These are phyloP conservation scores for Drosophila cognata DNA, from an alignment of 2,888 invertebrate genomes.

Conservation along the genomic window DNA sequence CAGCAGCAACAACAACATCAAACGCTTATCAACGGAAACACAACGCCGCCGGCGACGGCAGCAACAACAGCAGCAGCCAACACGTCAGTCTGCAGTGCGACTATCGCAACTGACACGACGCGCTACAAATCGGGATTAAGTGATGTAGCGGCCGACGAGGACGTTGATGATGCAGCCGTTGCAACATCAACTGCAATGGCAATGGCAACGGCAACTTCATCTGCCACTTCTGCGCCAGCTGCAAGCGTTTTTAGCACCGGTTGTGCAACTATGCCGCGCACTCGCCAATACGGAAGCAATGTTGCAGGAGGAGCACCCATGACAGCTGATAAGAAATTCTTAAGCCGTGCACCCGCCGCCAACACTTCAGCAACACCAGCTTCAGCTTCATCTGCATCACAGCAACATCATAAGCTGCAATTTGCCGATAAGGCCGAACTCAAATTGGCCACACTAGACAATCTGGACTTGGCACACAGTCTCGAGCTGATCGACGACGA, in stretches of 20 bases:
- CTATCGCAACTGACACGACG: slow-evolving; percentile 76
- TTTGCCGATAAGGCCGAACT: slow-evolving; percentile 76
- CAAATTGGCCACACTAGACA: slow-evolving; percentile 79
- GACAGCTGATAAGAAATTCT: slow-evolving; percentile 82
- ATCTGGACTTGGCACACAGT: slow-evolving; percentile 81
- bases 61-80: slow-evolving; percentile 46
- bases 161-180: slow-evolving; percentile 64
- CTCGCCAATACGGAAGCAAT: slow-evolving; percentile 74
- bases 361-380: slow-evolving; percentile 50
- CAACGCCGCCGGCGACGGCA: slow-evolving; percentile 55
- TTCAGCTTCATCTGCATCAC: slow-evolving; percentile 40
- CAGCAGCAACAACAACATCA: slow-evolving; percentile 60
- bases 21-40: slow-evolving; percentile 72
- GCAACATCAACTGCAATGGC: slow-evolving; percentile 26
- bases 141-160: slow-evolving; percentile 67
- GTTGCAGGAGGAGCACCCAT: slow-evolving; percentile 54
- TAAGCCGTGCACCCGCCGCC: slow-evolving; percentile 60
- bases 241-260: slow-evolving; percentile 77
- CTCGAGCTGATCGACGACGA: slow-evolving; percentile 80
- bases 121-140: slow-evolving; percentile 80
- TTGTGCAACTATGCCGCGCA: slow-evolving; percentile 82
- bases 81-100: slow-evolving; percentile 61
- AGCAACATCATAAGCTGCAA: slow-evolving; percentile 72
- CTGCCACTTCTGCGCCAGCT: slow-evolving; percentile 55
- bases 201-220: slow-evolving; percentile 47